These are phyloP conservation scores for Apostichopus japonicus DNA, from an alignment of 35 echinoderm and acorn worm genomes.

Conservation along the genomic window DNA sequence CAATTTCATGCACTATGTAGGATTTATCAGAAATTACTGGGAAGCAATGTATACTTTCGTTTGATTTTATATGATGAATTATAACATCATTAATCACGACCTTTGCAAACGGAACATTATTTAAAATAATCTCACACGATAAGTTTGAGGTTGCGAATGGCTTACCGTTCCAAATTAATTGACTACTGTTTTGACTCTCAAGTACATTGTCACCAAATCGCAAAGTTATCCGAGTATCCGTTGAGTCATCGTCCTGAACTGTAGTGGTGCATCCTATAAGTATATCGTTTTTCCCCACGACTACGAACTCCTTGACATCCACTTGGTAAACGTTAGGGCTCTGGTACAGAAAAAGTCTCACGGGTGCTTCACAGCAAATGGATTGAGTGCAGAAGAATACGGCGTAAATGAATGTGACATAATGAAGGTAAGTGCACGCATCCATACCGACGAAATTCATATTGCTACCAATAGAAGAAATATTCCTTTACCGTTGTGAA, in stretches of 20 bases:
- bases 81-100: not conserved
- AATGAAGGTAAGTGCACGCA: too few species aligned
- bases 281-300: not conserved
- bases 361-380: not conserved
- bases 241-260: not conserved
- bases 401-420: too few species aligned
- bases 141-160: not conserved
- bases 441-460: too few species aligned
- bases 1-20: not conserved
- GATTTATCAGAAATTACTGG: not conserved
- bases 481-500: too few species aligned
- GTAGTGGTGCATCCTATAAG: not conserved
- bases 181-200: not conserved
- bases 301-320: not conserved
- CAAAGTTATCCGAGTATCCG: not conserved
- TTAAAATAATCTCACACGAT: not conserved
- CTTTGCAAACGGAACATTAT: too few species aligned
- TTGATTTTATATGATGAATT: not conserved
- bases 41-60: not conserved
- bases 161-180: not conserved
- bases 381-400: not conserved
- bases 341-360: not conserved
- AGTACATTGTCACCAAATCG: not conserved
- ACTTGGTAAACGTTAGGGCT: not conserved
- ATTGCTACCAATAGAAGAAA: too few species aligned